A percentile compares a stretch with the other conserved stretches of the same genome.
Evolutionary conservation across 2,113 vertebrate genomes (phyloP).

Genomic region (Probosciger aterrimus): DNA sequence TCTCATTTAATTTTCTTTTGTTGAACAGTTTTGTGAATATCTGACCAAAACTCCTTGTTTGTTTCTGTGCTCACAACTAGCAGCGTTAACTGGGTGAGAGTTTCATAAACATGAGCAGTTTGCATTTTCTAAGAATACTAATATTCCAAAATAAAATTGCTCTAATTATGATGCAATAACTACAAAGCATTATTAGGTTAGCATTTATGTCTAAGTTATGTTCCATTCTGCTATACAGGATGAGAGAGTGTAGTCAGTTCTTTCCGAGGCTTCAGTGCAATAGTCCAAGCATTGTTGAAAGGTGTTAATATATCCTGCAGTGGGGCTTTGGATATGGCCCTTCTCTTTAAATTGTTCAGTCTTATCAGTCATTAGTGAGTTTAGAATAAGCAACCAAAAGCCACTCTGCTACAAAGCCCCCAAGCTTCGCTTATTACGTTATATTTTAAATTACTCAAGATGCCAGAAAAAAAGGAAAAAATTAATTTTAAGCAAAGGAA

Average conservation of each 20-base stretch:
- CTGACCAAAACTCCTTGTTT: not conserved
- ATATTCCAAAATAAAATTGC: not conserved
- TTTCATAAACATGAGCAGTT: not conserved
- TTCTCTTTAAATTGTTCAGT: not conserved
- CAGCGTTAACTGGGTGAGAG: not conserved
- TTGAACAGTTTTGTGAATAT: not conserved
- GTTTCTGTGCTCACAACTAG: not conserved
- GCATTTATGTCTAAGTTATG: not conserved
- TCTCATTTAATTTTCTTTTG: not conserved
- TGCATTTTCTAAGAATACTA: not conserved
- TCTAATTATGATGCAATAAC: not conserved
- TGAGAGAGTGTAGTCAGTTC: not conserved
- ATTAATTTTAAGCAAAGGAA: not conserved
- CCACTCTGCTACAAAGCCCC: not conserved
- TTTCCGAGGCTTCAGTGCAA: not conserved
- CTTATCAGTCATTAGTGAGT: not conserved
- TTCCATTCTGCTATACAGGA: not conserved
- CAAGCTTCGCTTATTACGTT: not conserved
- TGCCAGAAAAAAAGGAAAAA: not conserved
- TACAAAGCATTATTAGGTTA: not conserved
- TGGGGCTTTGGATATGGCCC: not conserved
- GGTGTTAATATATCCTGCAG: not conserved
- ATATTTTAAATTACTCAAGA: not conserved
- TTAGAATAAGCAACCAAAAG: slow-evolving; percentile 5
- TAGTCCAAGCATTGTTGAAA: not conserved